Evolutionary conservation across 2,113 vertebrate species (phyloP).

Genomic region (Clarias macrocephalus): DNA sequence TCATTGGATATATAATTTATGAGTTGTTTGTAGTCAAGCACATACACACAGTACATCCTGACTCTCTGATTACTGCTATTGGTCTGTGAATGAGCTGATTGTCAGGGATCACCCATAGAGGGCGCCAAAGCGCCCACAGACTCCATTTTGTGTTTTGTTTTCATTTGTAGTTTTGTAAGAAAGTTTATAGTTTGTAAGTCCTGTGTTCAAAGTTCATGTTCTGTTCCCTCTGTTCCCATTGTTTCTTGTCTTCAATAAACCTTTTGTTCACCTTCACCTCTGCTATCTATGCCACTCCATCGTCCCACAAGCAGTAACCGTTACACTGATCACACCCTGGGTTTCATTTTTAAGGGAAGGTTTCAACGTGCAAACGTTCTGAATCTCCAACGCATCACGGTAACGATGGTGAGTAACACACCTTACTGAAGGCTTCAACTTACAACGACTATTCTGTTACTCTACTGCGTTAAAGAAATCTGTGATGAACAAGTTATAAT

Average conservation of each 20-base stretch:
- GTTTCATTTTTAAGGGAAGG: slow-evolving; percentile 12
- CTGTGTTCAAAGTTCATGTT: no score
- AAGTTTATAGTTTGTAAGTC: no score
- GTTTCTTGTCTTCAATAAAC: no score
- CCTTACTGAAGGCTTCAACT: neutral
- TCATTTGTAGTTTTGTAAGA: no score
- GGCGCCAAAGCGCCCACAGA: no score
- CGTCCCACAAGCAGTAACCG: no score
- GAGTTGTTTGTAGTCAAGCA: neutral
- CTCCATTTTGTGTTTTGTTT: no score
- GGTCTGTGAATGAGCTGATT: neutral
- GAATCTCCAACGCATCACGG: neutral
- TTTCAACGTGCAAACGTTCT: neutral
- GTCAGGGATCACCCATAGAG: no score
- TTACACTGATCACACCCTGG: slow-evolving; percentile 8
- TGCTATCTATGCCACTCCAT: no score
- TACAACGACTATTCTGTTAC: neutral
- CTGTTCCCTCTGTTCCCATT: no score
- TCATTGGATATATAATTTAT: neutral
- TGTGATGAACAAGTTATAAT: neutral
- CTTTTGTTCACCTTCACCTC: no score
- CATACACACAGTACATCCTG: neutral
- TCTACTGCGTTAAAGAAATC: neutral
- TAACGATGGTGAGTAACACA: slow-evolving; percentile 42
- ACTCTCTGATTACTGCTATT: neutral